Percentiles rank a stretch among this genome's conserved stretches.
These are phyloP conservation scores for Homarus americanus DNA, from an alignment of 1,140 invertebrate genomes.

Conservation along the genomic window DNA sequence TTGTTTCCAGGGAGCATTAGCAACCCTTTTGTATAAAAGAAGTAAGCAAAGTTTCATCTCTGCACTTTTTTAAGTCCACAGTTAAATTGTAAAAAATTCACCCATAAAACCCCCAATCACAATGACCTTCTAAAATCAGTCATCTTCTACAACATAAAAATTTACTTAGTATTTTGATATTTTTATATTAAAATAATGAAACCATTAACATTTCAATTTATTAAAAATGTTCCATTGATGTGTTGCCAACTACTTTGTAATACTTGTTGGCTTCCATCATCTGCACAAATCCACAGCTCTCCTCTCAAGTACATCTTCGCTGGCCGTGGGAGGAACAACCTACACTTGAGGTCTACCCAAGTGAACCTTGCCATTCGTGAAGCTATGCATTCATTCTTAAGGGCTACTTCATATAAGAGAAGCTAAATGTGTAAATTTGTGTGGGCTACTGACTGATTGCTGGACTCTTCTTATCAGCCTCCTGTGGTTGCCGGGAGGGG, in stretches of 20 bases:
- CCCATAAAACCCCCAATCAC: constrained; percentile 30
- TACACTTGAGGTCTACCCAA: not conserved
- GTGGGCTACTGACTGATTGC: constrained; percentile 82
- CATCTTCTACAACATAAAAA: not conserved
- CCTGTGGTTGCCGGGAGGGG: constrained; percentile 83
- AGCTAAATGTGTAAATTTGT: constrained; percentile 43
- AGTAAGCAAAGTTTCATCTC: not conserved
- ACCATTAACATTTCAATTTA: constrained; percentile 7
- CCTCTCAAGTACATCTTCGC: constrained; percentile 1
- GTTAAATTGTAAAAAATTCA: not conserved
- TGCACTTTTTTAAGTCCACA: constrained; percentile 1
- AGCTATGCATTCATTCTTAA: constrained; percentile 35
- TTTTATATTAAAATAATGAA: constrained; percentile 34
- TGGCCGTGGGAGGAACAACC: not conserved
- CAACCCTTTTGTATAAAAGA: constrained; percentile 1
- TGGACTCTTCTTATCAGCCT: constrained; percentile 86
- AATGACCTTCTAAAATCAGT: constrained; percentile 11
- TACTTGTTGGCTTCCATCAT: constrained; percentile 31
- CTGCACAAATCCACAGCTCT: constrained; percentile 11
- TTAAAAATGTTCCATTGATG: constrained; percentile 30
- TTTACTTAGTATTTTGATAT: constrained; percentile 4
- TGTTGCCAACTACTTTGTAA: constrained; percentile 25
- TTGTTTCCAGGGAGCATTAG: not conserved
- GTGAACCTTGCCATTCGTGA: constrained; percentile 17
- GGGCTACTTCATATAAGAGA: constrained; percentile 30